Conservation (phyloP, 1,140 invertebrate species). For the Lordiphosa collinella region DNA sequence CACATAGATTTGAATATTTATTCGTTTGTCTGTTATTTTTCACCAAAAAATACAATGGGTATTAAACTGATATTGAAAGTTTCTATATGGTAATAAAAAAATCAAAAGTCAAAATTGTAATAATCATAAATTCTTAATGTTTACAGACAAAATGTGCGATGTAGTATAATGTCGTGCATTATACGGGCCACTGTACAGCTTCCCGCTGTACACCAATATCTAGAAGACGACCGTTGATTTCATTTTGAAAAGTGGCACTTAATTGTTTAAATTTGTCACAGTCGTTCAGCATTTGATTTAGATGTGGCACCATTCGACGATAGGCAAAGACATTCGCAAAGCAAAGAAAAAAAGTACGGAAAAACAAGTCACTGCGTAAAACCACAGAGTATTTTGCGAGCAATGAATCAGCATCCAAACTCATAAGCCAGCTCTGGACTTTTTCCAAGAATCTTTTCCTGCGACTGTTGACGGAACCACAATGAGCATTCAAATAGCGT, state of each 20-base stretch:
- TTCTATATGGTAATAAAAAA: constrained; percentile 60
- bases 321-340: constrained; percentile 31
- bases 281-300: constrained; percentile 32
- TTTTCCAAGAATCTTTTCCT: constrained; percentile 34
- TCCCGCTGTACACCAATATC: background rate
- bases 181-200: constrained; percentile 3
- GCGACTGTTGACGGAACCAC: constrained; percentile 11
- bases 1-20: no score
- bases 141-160: constrained; percentile 11
- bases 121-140: constrained; percentile 64
- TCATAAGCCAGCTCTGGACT: constrained; percentile 12
- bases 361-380: background rate
- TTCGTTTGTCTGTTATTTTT: constrained; percentile 40
- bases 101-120: constrained; percentile 72
- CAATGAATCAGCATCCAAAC: no score
- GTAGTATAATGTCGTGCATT: constrained; percentile 47
- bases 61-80: constrained; percentile 67
- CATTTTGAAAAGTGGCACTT: background rate
- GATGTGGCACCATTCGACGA: constrained; percentile 5
- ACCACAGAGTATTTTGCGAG: no score
- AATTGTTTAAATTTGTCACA: constrained; percentile 23
- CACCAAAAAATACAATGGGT: constrained; percentile 45
- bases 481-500: constrained; percentile 4
- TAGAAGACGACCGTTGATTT: constrained; percentile 12
- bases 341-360: background rate